Evolutionary conservation across 2,888 invertebrate species (phyloP).

Genomic region (Caenorhabditis doughertyi): DNA sequence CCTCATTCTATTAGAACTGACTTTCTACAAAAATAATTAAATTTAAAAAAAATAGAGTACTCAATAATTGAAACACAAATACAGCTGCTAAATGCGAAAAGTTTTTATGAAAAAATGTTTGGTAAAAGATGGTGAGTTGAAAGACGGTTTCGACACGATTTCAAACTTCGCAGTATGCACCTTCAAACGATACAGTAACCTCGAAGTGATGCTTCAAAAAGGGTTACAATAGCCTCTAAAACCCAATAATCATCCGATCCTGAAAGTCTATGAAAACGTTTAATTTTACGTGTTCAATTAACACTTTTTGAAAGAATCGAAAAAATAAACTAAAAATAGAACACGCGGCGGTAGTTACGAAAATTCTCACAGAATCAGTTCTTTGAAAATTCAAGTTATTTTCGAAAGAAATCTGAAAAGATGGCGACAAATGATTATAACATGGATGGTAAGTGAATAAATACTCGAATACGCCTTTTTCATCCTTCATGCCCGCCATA

Average conservation of each 20-base stretch:
- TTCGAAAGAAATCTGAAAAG: conserved; percentile 11
- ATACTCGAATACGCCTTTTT: background rate
- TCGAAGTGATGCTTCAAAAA: background rate
- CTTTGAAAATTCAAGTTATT: background rate
- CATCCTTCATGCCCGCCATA: background rate
- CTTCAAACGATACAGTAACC: background rate
- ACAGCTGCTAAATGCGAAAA: too few relatives aligned
- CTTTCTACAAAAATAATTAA: background rate
- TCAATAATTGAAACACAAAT: too few relatives aligned
- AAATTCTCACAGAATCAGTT: background rate
- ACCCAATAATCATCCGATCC: background rate
- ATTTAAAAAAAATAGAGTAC: too few relatives aligned
- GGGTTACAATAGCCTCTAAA: too few relatives aligned
- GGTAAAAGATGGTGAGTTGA: too few relatives aligned
- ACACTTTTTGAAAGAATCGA: background rate
- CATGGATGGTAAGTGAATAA: conserved; percentile 55
- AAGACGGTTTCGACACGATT: background rate
- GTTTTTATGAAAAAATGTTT: too few relatives aligned
- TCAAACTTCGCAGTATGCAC: background rate
- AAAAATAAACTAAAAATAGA: background rate
- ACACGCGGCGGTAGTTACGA: background rate
- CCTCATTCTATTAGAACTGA: too few relatives aligned
- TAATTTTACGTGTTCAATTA: background rate
- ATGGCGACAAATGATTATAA: conserved; percentile 57
- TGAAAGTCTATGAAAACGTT: background rate